Base-by-base conservation (phyloP, 2,797 vertebrate genomes). In the Etheostoma perlongum region DNA sequence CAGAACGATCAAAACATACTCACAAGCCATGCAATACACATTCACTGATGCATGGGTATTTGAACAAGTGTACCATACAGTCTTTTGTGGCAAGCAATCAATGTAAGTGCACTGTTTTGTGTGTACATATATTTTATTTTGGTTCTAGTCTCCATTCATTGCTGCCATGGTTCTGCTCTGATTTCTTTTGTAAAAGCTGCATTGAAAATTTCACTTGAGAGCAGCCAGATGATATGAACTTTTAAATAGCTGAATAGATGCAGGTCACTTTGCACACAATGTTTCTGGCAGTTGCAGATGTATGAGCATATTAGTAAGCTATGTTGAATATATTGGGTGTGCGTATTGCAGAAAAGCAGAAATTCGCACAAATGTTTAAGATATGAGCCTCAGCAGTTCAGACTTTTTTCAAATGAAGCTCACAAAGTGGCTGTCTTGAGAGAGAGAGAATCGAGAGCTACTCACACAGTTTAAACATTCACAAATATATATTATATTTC, bases 1-100 rank as follows among this genome's bases (percentile, higher is more conserved):
- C 88, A 92, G 82, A 92, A 91, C 88, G 82, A 94, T 94, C 93
- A 94, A 93, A 94, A 94, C 93, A 94, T 60, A 76, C 88, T 88
- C 83, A 69, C 59, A 75, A 70, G 60, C 69, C 62, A 52, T 51
- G 27, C 13, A n/a, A 52, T 19, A 3, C 49, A 36, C 7, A 42
- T 19, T 65, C 77, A 88, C 30, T 81, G 78, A 81, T 84, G 82
- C 83, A 65, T 88, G 75, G 63, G 7, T 67, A 42, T 86, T 62
- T 89, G 82, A 74, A 73, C 55, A n/a, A 68, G 76, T 87, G 72
- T 64, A 53, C 74, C 68, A 60, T 75, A 64, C 70, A 70, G 23
- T 82, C 66, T 76, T 86, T 89, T 90, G 79, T 86, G 30, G 53
- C 12, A 59, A 66, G 57, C 73, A 74, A 67, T 84, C 71, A 78